Evolutionary conservation across 2,888 invertebrate species (phyloP), one percentile per base, ranked within the genome.

Genomic region (Lepidonotus clava): DNA sequence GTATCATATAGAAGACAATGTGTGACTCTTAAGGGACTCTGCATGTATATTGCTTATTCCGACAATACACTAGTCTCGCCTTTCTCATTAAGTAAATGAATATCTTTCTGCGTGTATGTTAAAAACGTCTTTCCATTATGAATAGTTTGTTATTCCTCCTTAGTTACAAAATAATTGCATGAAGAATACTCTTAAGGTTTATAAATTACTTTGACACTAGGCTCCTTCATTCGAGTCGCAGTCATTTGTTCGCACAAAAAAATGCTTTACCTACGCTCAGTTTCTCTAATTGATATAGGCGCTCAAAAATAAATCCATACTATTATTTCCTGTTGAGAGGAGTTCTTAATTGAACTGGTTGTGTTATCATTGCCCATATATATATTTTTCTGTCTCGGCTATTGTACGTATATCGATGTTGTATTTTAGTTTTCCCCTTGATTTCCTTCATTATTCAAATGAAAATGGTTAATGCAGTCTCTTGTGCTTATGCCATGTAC

Each of bases 141-240:
- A n/a, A n/a, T n/a, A n/a, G n/a, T n/a, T n/a, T n/a, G n/a, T n/a
- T n/a, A n/a, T n/a, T n/a, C n/a, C n/a, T n/a, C n/a, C n/a, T n/a
- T n/a, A n/a, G n/a, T n/a, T n/a, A n/a, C n/a, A n/a, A n/a, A n/a
- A n/a, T n/a, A n/a, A n/a, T n/a, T n/a, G n/a, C n/a, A n/a, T n/a
- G n/a, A n/a, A n/a, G n/a, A n/a, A n/a, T n/a, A 46, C 46, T 24
- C 61, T 61, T 61, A 61, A 61, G n/a, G 61, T 61, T 28, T 61
- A 61, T 61, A 24, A 61, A 61, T 61, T 61, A 61, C 61, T 61
- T 2, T 28, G 24, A 24, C 28, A 28, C 28, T 61, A 32, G 28
- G 28, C 61, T 28, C 4, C 11, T 18, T 28, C 28, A 5, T 11
- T 24, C 61, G 24, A 28, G n/a, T 61, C 4, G 61, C 61, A 61